Evolutionary conservation across 2,113 vertebrate genomes (phyloP), one percentile per base, ranked within the genome.

Genomic region (Pedetes capensis): DNA sequence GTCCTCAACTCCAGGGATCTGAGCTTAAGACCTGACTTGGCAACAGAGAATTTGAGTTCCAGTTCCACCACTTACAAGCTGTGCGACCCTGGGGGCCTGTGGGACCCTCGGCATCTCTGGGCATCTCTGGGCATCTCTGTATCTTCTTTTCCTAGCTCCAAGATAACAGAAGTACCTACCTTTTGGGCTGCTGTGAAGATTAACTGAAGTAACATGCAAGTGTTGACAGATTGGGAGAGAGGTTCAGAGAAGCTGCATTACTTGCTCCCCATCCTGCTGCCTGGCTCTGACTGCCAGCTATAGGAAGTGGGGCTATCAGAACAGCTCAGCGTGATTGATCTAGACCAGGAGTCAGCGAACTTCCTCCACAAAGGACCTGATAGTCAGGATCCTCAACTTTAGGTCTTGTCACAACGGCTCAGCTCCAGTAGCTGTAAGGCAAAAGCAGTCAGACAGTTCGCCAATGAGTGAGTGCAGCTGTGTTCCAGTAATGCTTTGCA

Each of bases 41-140:
- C n/a, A 72, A 32, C 74, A 8, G 3, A 10, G 6, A 34, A 85
- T 23, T 39, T 9, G 8, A 72, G 25, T 37, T 49, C 44, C 27
- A 5, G 22, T 39, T 6, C 82, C 23, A n/a, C 39, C 37, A 23
- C 20, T 29, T 25, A 18, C 27, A 39, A 27, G 37, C 84, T 66
- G n/a, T 71, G 71, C 63, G 78, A 64, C 39, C 64, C 59, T 0
- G 2, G 44, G 3, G n/a, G n/a, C n/a, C n/a, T n/a, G n/a, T n/a
- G n/a, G n/a, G 74, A 59, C n/a, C 66, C 63, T 1, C 2, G 47
- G 2, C n/a, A n/a, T n/a, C n/a, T n/a, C n/a, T n/a, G n/a, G n/a
- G n/a, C n/a, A n/a, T n/a, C n/a, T n/a, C n/a, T n/a, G n/a, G 32
- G 34, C 68, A 37, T 82, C 94, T 88, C 91, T 74, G 32, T 5